These are phyloP conservation scores for Vulpes ferrilata DNA, from an alignment of 2,113 vertebrate genomes.

Conservation along the genomic window DNA sequence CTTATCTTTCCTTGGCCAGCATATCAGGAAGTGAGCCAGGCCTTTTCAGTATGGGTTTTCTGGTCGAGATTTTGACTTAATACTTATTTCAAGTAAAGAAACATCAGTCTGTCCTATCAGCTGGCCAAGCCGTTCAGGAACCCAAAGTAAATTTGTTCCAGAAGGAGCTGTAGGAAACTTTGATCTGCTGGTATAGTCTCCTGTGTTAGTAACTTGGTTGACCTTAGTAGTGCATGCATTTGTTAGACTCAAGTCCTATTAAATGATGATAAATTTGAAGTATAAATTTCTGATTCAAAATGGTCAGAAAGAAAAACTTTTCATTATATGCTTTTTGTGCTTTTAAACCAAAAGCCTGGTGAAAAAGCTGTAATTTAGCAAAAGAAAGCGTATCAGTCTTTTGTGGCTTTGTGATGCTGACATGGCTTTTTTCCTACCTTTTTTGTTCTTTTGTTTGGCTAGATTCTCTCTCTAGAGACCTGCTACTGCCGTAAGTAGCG, in stretches of 20 bases:
- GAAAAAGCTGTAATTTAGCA: constrained; percentile 13
- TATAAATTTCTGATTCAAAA: constrained; percentile 23
- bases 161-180: constrained; percentile 33
- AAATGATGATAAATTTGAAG: constrained; percentile 39
- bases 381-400: background rate
- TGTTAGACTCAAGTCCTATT: constrained; percentile 6
- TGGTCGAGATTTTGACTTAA: constrained; percentile 22
- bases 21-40: constrained; percentile 25
- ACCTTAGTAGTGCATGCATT: background rate
- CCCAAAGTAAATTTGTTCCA: constrained; percentile 39
- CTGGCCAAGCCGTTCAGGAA: constrained; percentile 1
- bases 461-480: constrained; percentile 16
- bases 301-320: background rate
- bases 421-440: constrained; percentile 28
- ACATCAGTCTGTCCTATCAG: constrained; percentile 41
- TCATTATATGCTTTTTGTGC: constrained; percentile 36
- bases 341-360: constrained; percentile 49
- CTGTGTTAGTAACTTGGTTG: constrained; percentile 24
- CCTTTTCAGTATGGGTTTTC: constrained; percentile 57
- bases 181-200: background rate
- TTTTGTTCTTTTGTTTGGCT: constrained; percentile 64
- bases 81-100: constrained; percentile 58
- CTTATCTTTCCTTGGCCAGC: constrained; percentile 33
- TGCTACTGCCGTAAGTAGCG: constrained; percentile 30
- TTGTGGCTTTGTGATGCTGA: constrained; percentile 65